Evolutionary conservation across 2,797 vertebrate genomes (phyloP).

Genomic region (Jordanella pulchra): DNA sequence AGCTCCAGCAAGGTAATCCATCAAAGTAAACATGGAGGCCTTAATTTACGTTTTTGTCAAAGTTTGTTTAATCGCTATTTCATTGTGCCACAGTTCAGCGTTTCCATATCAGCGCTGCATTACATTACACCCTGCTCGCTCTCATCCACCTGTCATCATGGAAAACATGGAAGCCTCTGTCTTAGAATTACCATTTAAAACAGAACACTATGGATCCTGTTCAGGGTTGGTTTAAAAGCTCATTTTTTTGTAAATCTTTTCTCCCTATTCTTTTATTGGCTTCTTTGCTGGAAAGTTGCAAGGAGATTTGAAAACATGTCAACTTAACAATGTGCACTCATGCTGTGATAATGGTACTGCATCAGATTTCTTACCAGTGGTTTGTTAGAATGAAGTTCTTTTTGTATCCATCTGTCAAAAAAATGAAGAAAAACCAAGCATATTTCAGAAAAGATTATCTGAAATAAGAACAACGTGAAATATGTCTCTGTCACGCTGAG

Average conservation of each 20-base stretch:
- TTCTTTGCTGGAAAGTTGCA: not conserved
- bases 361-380: not conserved
- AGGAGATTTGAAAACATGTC: not conserved
- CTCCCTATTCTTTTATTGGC: not conserved
- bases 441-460: not conserved
- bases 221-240: conserved; percentile 25
- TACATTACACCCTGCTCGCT: conserved; percentile 41
- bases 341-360: conserved; percentile 15
- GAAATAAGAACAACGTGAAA: not conserved
- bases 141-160: conserved; percentile 53
- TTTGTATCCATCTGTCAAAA: not conserved
- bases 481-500: not conserved
- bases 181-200: conserved; percentile 30
- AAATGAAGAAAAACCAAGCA: not conserved
- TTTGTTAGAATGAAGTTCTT: not conserved
- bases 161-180: conserved; percentile 5
- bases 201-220: not conserved
- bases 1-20: conserved; percentile 53
- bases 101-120: conserved; percentile 46
- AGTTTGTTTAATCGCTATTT: conserved; percentile 59
- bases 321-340: conserved; percentile 11
- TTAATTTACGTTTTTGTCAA: conserved; percentile 56
- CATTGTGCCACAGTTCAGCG: conserved; percentile 52
- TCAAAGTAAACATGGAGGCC: conserved; percentile 49
- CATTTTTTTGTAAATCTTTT: not conserved